Base-by-base conservation (phyloP, 2,113 vertebrate genomes). In the Corythornis madagascariensis region DNA sequence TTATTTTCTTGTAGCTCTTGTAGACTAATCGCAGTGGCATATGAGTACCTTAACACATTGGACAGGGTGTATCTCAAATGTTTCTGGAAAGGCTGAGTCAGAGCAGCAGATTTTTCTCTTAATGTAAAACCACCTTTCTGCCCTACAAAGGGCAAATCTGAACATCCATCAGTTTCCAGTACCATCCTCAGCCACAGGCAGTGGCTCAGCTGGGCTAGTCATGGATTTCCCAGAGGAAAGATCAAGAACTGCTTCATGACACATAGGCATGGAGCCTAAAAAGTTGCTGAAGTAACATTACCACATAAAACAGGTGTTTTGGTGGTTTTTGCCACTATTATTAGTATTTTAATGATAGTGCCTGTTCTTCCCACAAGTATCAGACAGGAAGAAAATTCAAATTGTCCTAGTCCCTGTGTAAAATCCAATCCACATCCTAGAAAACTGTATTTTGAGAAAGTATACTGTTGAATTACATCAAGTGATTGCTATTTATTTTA, bases 1-100 rank as follows among this genome's bases (percentile, higher is more conserved):
- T 96, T 95, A 87, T 82, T 83, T 83, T 80, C 82, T 85, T 83
- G 71, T 91, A 94, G 94, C 79, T 89, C 87, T 38, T 38, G 38
- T 38, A 87, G 75, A 94, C 95, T 96, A 92, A 94, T 95, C 28
- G 1, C 47, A 92, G 65, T 93, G 87, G 78, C 78, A 52, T 70
- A 86, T 76, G 81, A 96, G 63, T 56, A 79, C 60, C 71, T 93
- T 89, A 77, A 77, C 55, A 85, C 4, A 7, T 71, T 73, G 84
- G 89, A 89, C 64, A 91, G 59, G 55, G 87, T 50, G 42, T 43
- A 67, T 63, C 38, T 60, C 66, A 92, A 70, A 92, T 35, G 14
- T 40, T 47, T 89, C 71, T 64, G 71, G n/a, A 81, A 94, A 83
- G 59, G 66, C 67, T 93, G 83, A 91, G 71, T 92, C 80, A 90